Base-by-base conservation (phyloP, 1,140 invertebrate species). In the Euwallacea fornicatus region DNA sequence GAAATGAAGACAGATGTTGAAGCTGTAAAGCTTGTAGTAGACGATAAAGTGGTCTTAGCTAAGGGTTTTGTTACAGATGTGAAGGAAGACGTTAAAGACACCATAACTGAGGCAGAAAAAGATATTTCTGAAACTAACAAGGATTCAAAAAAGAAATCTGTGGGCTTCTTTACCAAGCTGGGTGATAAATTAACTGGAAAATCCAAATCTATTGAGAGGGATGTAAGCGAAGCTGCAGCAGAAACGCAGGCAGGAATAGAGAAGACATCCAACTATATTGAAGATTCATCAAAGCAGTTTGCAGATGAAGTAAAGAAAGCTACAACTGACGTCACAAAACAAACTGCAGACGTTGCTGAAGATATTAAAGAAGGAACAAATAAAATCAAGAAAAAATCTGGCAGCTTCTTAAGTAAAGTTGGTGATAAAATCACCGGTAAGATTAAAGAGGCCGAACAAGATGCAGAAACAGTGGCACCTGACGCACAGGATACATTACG, bases 101-200 rank as follows among this genome's bases (percentile, higher is more conserved):
- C 16, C n/a, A 13, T 16, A 58, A 11, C 33, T 43, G 50, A 66
- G 7, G 21, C n/a, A n/a, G 7, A 21, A 50, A 60, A 60, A 47
- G 58, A 15, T 61, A 41, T 41, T 42, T 42, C 42, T 16, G 59
- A 50, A 33, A 16, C 42, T 42, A 42, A 13, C 55, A 53, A 8
- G 13, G 43, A 61, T 13, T 9, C 43, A 6, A 68, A 65, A 44
- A 56, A 71, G 59, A 62, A 75, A 61, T 71, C 43, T 47, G 13
- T 42, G 43, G 44, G 71, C 13, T 72, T 72, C 46, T 68, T 72
- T 42, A 46, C 16, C 13, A 73, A 73, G 68, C 11, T 75, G 10
- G 67, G 66, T 21, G 68, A 72, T 13, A 68, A 71, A 55, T 15
- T 70, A 8, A 53, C 43, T 13, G 71, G 65, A 62, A 74, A 71